Base-by-base conservation (phyloP, 2,797 vertebrate species). In the Onychomys leucogaster region DNA sequence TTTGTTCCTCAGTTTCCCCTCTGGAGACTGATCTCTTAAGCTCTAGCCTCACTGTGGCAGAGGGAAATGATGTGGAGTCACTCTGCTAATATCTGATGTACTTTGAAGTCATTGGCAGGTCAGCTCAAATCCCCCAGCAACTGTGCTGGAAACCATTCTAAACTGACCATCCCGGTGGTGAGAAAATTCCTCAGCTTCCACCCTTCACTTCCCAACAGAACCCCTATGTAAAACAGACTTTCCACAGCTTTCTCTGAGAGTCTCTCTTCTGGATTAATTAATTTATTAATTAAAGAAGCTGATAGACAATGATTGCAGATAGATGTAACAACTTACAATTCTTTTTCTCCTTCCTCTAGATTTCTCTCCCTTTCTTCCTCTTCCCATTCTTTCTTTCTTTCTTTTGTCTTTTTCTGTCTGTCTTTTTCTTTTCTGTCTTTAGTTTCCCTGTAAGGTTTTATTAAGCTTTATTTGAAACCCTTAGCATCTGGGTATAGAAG, bases 81-180 rank as follows among this genome's bases (percentile, higher is more conserved):
- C 83, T 49, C 27, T 73, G 94, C 63, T 76, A 87, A 83, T 89
- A 69, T 80, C 80, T 86, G 41, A 61, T 14, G 7, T 25, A 61
- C 94, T 96, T 97, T 92, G 97, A 97, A 97, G 96, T 96, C 82
- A 1, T 73, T 0, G 6, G 81, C 65, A 59, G 27, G 52, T 61
- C 78, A 77, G 57, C 69, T 49, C 32, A 27, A 43, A 52, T 87
- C 91, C 93, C 90, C 89, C 19, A 10, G 87, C 92, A 13, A 41
- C 89, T 49, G 57, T 12, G 14, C 43, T 52, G 49, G 92, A 71
- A 96, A 96, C 83, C 84, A 78, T 82, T 94, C 73, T 71, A 46
- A 52, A 23, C 21, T 65, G 67, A 86, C 67, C 73, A 32, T 75
- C 21, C 6, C 0, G 34, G 46, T 85, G 57, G 43, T 12, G 23